Evolutionary conservation across 2,113 vertebrate species (phyloP), one percentile per base, ranked within the genome.

Genomic region (Rissa tridactyla): DNA sequence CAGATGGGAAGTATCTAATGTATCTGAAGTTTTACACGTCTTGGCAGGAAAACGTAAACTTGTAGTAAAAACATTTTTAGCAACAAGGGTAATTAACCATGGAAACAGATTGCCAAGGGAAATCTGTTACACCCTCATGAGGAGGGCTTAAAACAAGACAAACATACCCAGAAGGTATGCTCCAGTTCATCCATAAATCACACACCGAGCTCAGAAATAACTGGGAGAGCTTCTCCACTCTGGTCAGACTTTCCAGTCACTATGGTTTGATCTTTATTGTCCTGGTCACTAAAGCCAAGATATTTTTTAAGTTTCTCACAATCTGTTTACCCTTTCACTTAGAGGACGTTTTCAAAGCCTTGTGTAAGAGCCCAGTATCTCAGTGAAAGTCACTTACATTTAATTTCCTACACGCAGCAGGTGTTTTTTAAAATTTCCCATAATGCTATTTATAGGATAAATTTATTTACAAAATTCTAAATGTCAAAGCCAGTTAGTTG

Each of bases 41-140:
- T 92, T 1, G 0, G 21, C 80, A 92, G 61, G 61, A 72, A 92
- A 79, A 92, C 0, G 0, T 93, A 89, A 82, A 89, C 57, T 84
- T 72, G 70, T 76, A 87, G 83, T 93, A 92, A 89, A 86, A 88
- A 76, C 26, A 61, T 49, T 96, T 96, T 95, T 94, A 94, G 89
- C 81, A 82, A 44, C 2, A 15, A 92, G 10, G 6, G 40, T 82
- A 92, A 89, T 89, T 86, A 92, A 62, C 29, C 11, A 65, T 36
- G 52, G 0, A 0, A 95, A 91, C 81, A 89, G 91, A 95, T 82
- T 95, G 88, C 73, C 47, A 49, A 78, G 22, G 27, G 57, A 90
- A 92, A 76, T 82, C 82, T 92, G 86, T 82, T 95, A 80, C 76
- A 82, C 15, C 5, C 20, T 82, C 5, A 5, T 9, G 49, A 72